A percentile compares a stretch with the other conserved stretches of the same genome.
These are phyloP conservation scores for Steatornis caripensis DNA, from an alignment of 2,113 vertebrate genomes.

Conservation along the genomic window DNA sequence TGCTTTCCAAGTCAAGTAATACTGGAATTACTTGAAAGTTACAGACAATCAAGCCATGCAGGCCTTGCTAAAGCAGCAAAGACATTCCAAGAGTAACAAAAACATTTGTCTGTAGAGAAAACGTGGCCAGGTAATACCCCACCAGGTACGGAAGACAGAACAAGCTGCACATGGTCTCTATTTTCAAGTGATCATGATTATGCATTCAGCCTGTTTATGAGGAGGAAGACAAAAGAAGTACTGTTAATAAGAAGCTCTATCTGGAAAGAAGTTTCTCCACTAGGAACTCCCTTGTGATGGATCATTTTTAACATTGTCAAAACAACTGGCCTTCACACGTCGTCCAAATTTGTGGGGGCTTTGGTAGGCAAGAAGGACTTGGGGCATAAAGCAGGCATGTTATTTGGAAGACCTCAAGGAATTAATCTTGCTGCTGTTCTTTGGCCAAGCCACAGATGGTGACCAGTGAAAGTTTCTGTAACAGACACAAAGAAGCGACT, in stretches of 20 bases:
- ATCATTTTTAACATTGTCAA: background rate
- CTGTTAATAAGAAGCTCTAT: background rate
- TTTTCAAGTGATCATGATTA: background rate
- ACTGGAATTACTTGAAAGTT: background rate
- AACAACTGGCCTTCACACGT: background rate
- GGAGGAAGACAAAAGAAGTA: background rate
- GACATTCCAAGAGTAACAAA: background rate
- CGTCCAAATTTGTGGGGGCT: background rate
- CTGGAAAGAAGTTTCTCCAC: background rate
- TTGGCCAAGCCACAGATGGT: background rate
- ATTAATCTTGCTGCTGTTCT: background rate
- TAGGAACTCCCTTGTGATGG: background rate
- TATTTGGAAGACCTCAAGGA: background rate
- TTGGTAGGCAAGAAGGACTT: background rate
- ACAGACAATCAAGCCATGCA: background rate
- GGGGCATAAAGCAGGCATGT: background rate
- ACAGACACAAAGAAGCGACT: background rate
- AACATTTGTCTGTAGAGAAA: background rate
- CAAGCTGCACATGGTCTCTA: background rate
- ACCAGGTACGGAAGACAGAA: background rate
- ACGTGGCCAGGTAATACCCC: background rate
- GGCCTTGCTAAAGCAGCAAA: background rate
- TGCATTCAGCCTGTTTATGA: background rate
- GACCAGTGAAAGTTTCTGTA: background rate
- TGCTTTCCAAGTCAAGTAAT: background rate